These are phyloP conservation scores for Cinclus mexicanus DNA, from an alignment of 2,113 vertebrate species.

Conservation along the genomic window DNA sequence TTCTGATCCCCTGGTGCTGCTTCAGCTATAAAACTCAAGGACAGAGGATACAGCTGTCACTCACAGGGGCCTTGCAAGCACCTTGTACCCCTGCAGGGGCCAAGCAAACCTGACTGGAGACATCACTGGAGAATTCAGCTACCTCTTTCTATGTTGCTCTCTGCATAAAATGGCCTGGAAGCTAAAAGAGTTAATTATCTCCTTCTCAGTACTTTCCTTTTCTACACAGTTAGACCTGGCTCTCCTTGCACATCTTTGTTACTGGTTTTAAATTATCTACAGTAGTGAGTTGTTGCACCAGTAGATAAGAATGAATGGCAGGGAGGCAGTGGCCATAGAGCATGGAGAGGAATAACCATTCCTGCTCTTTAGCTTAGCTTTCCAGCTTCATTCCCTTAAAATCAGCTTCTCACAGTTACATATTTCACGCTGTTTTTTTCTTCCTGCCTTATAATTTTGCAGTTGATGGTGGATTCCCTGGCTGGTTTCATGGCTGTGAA, in stretches of 20 bases:
- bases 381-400: slow-evolving; percentile 21
- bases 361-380: neutral
- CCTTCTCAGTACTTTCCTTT: slow-evolving; percentile 16
- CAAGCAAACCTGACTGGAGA: neutral
- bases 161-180: slow-evolving; percentile 39
- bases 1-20: slow-evolving; percentile 31
- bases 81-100: slow-evolving; percentile 15
- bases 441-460: slow-evolving; percentile 7
- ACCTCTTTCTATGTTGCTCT: neutral
- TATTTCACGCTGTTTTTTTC: neutral
- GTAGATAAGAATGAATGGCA: neutral
- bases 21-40: slow-evolving; percentile 53
- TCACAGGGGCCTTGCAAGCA: neutral
- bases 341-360: neutral
- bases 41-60: slow-evolving; percentile 17
- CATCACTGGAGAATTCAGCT: neutral
- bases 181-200: slow-evolving; percentile 60
- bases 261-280: slow-evolving; percentile 37
- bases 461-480: slow-evolving; percentile 24
- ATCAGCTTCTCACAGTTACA: neutral
- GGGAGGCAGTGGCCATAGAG: neutral
- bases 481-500: slow-evolving; percentile 48
- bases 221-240: slow-evolving; percentile 7
- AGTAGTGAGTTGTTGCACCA: slow-evolving; percentile 17
- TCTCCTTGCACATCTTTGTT: slow-evolving; percentile 26